These are phyloP conservation scores for Hapalemur alaotrensis DNA, from an alignment of 2,797 vertebrate species.

Conservation along the genomic window DNA sequence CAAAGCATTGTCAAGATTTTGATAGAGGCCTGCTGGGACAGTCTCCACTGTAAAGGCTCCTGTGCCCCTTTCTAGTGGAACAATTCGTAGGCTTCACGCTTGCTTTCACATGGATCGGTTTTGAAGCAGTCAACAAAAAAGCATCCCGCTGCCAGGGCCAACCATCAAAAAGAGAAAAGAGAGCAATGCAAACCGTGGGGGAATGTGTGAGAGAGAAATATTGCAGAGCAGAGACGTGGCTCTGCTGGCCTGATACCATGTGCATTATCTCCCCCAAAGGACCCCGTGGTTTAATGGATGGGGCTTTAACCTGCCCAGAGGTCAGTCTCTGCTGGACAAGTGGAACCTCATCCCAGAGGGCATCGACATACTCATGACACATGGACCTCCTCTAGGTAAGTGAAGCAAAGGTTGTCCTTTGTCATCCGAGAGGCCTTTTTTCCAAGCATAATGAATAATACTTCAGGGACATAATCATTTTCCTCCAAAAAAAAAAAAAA, in stretches of 20 bases:
- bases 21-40: constrained; percentile 41
- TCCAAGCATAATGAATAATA: constrained; percentile 48
- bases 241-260: constrained; percentile 75
- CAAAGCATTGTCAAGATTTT: constrained; percentile 37
- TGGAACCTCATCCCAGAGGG: constrained; percentile 98
- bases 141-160: constrained; percentile 56
- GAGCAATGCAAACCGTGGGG: constrained; percentile 1
- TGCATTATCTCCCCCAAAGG: constrained; percentile 87
- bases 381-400: constrained; percentile 98
- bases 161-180: constrained; percentile 55
- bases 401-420: constrained; percentile 68
- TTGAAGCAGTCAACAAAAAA: constrained; percentile 62
- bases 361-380: constrained; percentile 99
- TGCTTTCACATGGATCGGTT: constrained; percentile 53
- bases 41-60: constrained; percentile 20
- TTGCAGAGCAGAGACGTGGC: background rate
- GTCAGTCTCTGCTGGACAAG: constrained; percentile 98
- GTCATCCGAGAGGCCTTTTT: constrained; percentile 50
- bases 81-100: background rate
- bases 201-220: constrained; percentile 49
- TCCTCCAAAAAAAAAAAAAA: constrained; percentile 32
- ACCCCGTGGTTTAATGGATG: constrained; percentile 99
- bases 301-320: constrained; percentile 98
- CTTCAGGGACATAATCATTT: constrained; percentile 24
- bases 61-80: constrained; percentile 52